A percentile compares a stretch with the other conserved stretches of the same genome.
These are phyloP conservation scores for Drosophila insularis DNA, from an alignment of 1,140 invertebrate species.

Conservation along the genomic window DNA sequence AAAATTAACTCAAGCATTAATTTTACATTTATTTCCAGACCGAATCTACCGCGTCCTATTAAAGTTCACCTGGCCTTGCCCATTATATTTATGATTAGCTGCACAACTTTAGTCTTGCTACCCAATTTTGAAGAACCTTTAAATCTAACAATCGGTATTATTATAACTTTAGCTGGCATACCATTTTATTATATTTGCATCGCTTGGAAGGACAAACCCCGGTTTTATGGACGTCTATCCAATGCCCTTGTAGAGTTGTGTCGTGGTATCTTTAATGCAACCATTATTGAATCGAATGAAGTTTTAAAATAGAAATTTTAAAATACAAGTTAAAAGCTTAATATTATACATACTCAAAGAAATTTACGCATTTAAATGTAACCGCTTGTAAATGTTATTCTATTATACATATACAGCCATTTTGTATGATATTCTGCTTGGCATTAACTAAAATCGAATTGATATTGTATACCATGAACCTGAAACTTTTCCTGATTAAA, in stretches of 20 bases:
- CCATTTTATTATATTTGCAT: constrained; percentile 96
- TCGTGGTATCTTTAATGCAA: constrained; percentile 76
- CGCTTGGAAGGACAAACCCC: constrained; percentile 90
- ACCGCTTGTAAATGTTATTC: constrained; percentile 48
- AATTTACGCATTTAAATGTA: constrained; percentile 47
- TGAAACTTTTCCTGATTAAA: constrained; percentile 5
- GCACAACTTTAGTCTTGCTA: constrained; percentile 91
- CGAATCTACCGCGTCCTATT: constrained; percentile 91
- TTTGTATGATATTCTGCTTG: constrained; percentile 63
- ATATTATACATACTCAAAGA: not conserved
- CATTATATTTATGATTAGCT: constrained; percentile 92
- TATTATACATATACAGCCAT: constrained; percentile 1
- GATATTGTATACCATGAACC: constrained; percentile 42
- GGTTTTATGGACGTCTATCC: constrained; percentile 60
- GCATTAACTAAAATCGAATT: constrained; percentile 53
- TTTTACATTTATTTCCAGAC: constrained; percentile 76
- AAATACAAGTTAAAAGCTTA: not conserved
- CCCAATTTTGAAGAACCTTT: constrained; percentile 90
- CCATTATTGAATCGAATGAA: constrained; percentile 74
- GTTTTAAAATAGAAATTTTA: constrained; percentile 59
- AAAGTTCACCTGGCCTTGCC: constrained; percentile 91
- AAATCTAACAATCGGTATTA: constrained; percentile 92
- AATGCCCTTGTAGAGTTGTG: constrained; percentile 68
- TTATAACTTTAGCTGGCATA: constrained; percentile 93
- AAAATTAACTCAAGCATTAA: too few relatives aligned